Evolutionary conservation across 2,113 vertebrate species (phyloP).

Genomic region (Aleadryas rufinucha): DNA sequence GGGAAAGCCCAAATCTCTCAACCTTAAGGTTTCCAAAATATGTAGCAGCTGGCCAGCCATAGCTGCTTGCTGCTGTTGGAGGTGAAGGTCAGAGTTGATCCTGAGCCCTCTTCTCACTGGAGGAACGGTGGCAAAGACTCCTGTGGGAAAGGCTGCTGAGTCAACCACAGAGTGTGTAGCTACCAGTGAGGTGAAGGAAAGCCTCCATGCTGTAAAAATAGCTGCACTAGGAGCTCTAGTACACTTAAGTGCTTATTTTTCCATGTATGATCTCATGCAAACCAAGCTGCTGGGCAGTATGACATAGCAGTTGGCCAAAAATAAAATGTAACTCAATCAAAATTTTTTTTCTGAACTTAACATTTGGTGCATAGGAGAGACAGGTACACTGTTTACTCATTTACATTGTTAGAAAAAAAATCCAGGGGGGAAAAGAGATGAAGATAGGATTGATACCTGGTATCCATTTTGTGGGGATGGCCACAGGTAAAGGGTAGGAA

Average conservation of each 20-base stretch:
- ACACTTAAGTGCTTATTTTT: constrained; percentile 52
- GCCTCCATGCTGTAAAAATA: constrained; percentile 40
- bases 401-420: not conserved
- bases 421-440: not conserved
- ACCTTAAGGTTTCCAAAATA: not conserved
- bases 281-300: constrained; percentile 36
- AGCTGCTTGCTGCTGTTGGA: not conserved
- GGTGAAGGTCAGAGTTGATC: constrained; percentile 22
- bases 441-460: not conserved
- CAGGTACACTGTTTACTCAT: not conserved
- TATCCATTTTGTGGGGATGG: not conserved
- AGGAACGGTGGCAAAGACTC: not conserved
- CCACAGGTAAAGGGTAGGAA: not conserved
- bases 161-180: not conserved
- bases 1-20: constrained; percentile 20
- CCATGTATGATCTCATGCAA: constrained; percentile 56
- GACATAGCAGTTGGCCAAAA: constrained; percentile 40
- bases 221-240: not conserved
- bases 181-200: not conserved
- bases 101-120: not conserved
- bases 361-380: not conserved
- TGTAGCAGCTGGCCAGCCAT: not conserved
- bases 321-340: not conserved
- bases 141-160: constrained; percentile 61
- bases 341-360: not conserved